Evolutionary conservation across 2,888 invertebrate genomes (phyloP), one percentile per base, ranked within the genome.

Genomic region (Spicauda simplicius): DNA sequence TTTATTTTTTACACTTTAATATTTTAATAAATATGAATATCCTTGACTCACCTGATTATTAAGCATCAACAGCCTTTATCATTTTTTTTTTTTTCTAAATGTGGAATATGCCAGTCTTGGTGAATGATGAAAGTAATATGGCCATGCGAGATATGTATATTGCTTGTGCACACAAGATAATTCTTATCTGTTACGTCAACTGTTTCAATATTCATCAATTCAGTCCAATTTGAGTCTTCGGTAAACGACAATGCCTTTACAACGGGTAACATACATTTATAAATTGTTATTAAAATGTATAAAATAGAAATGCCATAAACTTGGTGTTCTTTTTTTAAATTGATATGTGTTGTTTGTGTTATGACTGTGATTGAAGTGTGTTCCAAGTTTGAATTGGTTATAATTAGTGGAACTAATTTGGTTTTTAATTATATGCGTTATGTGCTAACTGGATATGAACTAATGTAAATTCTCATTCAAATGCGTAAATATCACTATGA

Each of bases 121-220:
- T 76, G 77, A 80, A 82, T 79, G 75, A 80, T 79, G 74, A 72
- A 71, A 71, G 64, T 69, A 76, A 72, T 80, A 75, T 82, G 76
- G 76, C 77, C 74, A 75, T 73, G 72, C 72, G 71, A 66, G 74
- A 79, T 78, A 75, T 80, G 72, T 76, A 75, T 80, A 80, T 82
- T 80, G 71, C 77, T 82, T 79, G 69, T 73, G 77, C 78, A 85
- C 75, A 86, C 79, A 83, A 81, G 87, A 90, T 90, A 90, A 87
- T 73, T 77, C 82, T 89, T 92, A 92, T 93, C 92, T 83, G 74
- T 84, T 86, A 87, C 81, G 87, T 88, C 83, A 85, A 81, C 72
- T 72, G 69, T 71, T 74, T 74, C 78, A 79, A 81, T 85, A 80
- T 77, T 78, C 75, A 80, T 82, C 83, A 84, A 83, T 82, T 89